Evolutionary conservation across 2,888 invertebrate genomes (phyloP).

Genomic region (Tipula confusa): DNA sequence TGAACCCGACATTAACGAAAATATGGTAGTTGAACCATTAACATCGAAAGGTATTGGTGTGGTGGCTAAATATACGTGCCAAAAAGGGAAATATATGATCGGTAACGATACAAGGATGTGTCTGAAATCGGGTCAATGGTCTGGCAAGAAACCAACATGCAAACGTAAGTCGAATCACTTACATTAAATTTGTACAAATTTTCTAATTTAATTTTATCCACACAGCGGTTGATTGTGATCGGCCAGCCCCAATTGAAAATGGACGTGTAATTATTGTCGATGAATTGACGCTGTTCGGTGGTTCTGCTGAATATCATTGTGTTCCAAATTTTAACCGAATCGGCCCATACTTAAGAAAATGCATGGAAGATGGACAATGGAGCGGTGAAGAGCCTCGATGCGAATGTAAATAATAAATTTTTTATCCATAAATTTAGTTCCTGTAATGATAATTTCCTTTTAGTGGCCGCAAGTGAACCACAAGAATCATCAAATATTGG

Average conservation of each 20-base stretch:
- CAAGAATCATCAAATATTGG: conserved; percentile 69
- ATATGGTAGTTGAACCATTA: conserved; percentile 57
- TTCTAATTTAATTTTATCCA: conserved; percentile 36
- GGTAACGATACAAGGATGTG: conserved; percentile 77
- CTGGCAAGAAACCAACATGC: conserved; percentile 71
- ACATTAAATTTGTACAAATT: not conserved
- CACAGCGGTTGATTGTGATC: conserved; percentile 78
- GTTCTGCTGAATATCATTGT: conserved; percentile 85
- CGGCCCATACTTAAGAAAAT: conserved; percentile 78
- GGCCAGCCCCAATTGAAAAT: conserved; percentile 74
- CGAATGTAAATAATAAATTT: conserved; percentile 53
- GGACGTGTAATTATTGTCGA: conserved; percentile 83
- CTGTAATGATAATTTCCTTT: too few species aligned
- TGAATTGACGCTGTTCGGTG: conserved; percentile 75
- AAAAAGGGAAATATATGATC: conserved; percentile 72
- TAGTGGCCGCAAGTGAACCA: conserved; percentile 61
- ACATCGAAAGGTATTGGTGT: conserved; percentile 72
- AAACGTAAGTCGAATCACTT: conserved; percentile 60
- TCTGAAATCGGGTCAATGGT: conserved; percentile 74
- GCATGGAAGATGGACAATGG: conserved; percentile 79
- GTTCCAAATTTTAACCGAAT: conserved; percentile 76
- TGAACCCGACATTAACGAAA: conserved; percentile 59
- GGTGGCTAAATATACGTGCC: conserved; percentile 74
- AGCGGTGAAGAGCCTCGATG: conserved; percentile 83
- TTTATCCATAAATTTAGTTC: not conserved